A percentile compares a stretch with the other conserved stretches of the same genome.
Conservation (phyloP, 2,113 vertebrate species). For the Stomatorhinus ivindoensis region DNA sequence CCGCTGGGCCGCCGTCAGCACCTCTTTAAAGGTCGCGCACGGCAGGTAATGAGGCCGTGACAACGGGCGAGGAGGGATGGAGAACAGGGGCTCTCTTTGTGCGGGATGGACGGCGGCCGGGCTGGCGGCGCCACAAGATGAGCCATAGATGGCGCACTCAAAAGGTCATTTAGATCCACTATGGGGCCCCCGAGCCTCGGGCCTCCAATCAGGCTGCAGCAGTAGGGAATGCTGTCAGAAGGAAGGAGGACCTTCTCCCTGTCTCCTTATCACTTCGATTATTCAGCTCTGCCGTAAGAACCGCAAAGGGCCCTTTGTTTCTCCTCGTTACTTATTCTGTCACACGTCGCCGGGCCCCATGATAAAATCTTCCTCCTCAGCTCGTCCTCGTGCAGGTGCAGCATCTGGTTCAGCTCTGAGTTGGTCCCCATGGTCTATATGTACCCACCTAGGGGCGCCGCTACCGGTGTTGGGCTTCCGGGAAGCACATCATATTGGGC, state of each 20-base stretch:
- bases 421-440: neutral
- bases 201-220: constrained; percentile 28
- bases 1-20: constrained; percentile 46
- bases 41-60: constrained; percentile 60
- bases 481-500: neutral
- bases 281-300: neutral
- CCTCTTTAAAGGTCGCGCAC: constrained; percentile 60
- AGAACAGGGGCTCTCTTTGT: constrained; percentile 37
- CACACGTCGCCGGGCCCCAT: neutral
- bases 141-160: constrained; percentile 23
- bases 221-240: constrained; percentile 26
- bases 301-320: constrained; percentile 31
- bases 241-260: constrained; percentile 20
- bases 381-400: neutral
- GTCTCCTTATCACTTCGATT: constrained; percentile 14
- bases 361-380: constrained; percentile 17
- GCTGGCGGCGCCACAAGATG: constrained; percentile 10
- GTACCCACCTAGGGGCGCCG: neutral
- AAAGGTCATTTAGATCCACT: constrained; percentile 37
- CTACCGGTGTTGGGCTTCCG: neutral
- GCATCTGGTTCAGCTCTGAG: neutral
- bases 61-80: constrained; percentile 37
- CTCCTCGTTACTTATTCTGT: constrained; percentile 13
- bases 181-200: constrained; percentile 38
- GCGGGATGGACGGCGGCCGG: constrained; percentile 22